phyloP scores from a whole-genome alignment of 2,797 vertebrate genomes.

The Chiloscyllium punctatum region DNA sequence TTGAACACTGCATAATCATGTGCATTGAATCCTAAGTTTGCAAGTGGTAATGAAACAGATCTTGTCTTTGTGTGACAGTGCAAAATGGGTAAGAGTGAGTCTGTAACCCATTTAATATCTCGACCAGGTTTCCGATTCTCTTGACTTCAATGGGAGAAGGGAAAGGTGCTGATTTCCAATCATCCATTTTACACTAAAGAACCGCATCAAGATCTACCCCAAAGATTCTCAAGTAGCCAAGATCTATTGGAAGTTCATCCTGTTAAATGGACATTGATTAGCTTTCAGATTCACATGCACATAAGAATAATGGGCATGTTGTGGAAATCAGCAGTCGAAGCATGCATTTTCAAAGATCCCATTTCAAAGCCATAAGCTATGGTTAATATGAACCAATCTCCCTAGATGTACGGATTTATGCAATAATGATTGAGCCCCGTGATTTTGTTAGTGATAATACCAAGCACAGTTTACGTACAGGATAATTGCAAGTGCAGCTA shows the following conservation, averaged over 20 bases:
- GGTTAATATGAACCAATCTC: neutral
- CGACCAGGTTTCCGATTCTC: neutral
- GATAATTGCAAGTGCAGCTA: neutral
- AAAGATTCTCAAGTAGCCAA: neutral
- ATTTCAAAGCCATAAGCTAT: neutral
- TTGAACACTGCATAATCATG: neutral
- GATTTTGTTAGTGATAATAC: neutral
- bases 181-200: neutral
- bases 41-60: neutral
- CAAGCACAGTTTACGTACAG: neutral
- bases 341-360: neutral
- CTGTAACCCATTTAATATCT: neutral
- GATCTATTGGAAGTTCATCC: neutral
- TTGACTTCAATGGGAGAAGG: neutral
- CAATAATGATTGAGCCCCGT: neutral
- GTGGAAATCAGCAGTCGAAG: neutral
- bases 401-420: neutral
- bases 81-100: neutral
- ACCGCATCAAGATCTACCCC: neutral
- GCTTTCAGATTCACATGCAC: neutral
- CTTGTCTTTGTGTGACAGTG: neutral
- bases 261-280: neutral
- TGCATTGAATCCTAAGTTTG: neutral
- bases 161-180: neutral
- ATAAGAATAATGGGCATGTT: neutral